phyloP scores from a whole-genome alignment of 2,797 vertebrate genomes.

The Glyptemys insculpta region DNA sequence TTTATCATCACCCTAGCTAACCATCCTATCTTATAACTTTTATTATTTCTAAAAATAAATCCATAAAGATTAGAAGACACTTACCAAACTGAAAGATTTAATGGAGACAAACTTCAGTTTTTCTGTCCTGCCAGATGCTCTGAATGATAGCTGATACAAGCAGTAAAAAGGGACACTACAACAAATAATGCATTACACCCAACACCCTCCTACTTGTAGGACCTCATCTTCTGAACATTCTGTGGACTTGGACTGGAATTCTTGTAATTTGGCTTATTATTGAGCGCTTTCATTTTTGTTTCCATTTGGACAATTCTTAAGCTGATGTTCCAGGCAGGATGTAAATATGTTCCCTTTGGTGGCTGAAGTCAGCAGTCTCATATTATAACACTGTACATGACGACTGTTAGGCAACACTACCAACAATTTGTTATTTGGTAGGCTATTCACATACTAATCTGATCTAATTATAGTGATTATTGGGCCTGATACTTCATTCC shows the following conservation, averaged over 20 bases:
- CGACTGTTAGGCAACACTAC: neutral
- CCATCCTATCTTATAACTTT: neutral
- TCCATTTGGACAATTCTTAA: neutral
- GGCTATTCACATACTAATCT: neutral
- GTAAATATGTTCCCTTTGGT: neutral
- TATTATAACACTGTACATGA: neutral
- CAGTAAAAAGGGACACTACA: neutral
- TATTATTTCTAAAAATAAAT: neutral
- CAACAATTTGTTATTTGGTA: neutral
- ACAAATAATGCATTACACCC: slow-evolving; percentile 27
- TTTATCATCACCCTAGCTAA: neutral
- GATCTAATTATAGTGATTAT: neutral
- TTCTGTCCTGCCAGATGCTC: slow-evolving; percentile 37
- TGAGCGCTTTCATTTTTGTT: neutral
- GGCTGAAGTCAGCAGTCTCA: neutral
- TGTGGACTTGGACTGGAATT: slow-evolving; percentile 13
- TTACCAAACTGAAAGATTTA: slow-evolving; percentile 38
- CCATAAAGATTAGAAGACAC: neutral
- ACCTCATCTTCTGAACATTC: slow-evolving; percentile 35
- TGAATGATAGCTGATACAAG: slow-evolving; percentile 38
- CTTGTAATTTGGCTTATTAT: neutral
- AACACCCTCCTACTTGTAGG: neutral
- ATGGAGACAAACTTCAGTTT: neutral
- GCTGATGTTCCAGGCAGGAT: neutral
- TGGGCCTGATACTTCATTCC: accelerated